Percentiles rank a stretch among this genome's conserved stretches.
phyloP scores from a whole-genome alignment of 2,113 vertebrate genomes.

The Silurus asotus region DNA sequence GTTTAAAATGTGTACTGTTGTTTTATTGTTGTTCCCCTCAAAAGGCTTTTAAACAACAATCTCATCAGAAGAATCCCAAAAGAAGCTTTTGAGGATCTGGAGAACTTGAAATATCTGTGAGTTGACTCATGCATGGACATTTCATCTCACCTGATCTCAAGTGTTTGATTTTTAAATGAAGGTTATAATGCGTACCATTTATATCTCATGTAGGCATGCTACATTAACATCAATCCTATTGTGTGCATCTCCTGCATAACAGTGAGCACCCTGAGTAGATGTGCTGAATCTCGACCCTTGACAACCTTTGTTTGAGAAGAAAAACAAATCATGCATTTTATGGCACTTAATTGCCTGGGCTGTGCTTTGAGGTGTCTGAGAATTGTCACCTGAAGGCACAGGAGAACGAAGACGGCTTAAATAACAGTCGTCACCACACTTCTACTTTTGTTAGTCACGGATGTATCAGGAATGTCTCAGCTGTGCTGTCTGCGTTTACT shows the following conservation, averaged over 20 bases:
- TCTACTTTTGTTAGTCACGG: conserved; percentile 60
- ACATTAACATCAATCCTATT: neutral
- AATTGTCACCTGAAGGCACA: conserved; percentile 45
- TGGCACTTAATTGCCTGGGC: conserved; percentile 50
- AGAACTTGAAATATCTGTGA: conserved; percentile 99
- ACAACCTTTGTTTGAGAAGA: neutral
- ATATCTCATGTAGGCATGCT: neutral
- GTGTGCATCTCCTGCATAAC: neutral
- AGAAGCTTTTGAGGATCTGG: conserved; percentile 91
- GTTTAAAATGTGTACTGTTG: neutral
- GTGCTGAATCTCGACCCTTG: neutral
- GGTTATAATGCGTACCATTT: neutral
- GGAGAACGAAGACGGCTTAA: conserved; percentile 28
- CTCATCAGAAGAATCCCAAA: conserved; percentile 90
- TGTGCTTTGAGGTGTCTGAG: conserved; percentile 61
- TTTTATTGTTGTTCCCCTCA: conserved; percentile 3
- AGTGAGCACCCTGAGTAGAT: neutral
- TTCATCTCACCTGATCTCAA: neutral
- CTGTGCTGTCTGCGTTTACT: conserved; percentile 47
- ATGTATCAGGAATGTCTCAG: conserved; percentile 23
- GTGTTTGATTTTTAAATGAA: conserved; percentile 19
- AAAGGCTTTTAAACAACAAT: conserved; percentile 98
- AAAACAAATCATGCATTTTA: conserved; percentile 24
- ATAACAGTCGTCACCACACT: conserved; percentile 10
- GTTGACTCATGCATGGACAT: conserved; percentile 60